Percentiles rank a stretch among this genome's conserved stretches.
Evolutionary conservation across 2,797 vertebrate genomes (phyloP).

Genomic region (Microctenopoma stevenorrisi): DNA sequence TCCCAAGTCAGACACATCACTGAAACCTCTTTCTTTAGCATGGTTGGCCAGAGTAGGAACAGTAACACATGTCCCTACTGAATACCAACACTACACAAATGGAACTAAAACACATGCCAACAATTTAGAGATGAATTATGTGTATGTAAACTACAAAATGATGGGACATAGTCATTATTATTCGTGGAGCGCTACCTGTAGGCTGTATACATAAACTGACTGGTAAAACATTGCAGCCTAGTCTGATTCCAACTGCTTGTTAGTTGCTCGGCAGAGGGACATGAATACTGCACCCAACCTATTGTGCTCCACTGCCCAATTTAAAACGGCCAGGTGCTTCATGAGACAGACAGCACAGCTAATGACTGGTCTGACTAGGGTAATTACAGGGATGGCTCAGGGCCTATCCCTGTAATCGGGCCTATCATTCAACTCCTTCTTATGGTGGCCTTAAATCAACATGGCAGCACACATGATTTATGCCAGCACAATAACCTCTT

Average conservation of each 20-base stretch:
- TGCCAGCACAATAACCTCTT: constrained; percentile 30
- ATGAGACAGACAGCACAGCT: constrained; percentile 47
- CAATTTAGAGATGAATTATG: constrained; percentile 12
- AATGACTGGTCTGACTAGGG: constrained; percentile 55
- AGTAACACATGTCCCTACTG: constrained; percentile 17
- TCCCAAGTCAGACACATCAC: constrained; percentile 26
- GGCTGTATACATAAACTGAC: neutral
- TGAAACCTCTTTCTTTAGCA: constrained; percentile 4
- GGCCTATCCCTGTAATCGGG: constrained; percentile 2
- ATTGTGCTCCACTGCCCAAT: constrained; percentile 19
- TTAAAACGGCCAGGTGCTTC: constrained; percentile 63
- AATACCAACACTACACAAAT: constrained; percentile 8
- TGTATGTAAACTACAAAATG: neutral
- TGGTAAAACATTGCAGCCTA: neutral
- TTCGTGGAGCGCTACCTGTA: neutral
- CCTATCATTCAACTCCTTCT: constrained; percentile 61
- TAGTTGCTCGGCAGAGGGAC: constrained; percentile 37
- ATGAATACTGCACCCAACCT: constrained; percentile 2
- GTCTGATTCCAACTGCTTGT: neutral
- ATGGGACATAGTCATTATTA: neutral
- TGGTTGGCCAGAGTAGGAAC: constrained; percentile 1
- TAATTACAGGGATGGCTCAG: constrained; percentile 65
- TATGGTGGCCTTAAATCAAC: constrained; percentile 34
- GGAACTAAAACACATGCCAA: constrained; percentile 12
- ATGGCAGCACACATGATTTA: constrained; percentile 21